phyloP scores from a whole-genome alignment of 2,113 vertebrate genomes.

The Mormoops blainvillei region DNA sequence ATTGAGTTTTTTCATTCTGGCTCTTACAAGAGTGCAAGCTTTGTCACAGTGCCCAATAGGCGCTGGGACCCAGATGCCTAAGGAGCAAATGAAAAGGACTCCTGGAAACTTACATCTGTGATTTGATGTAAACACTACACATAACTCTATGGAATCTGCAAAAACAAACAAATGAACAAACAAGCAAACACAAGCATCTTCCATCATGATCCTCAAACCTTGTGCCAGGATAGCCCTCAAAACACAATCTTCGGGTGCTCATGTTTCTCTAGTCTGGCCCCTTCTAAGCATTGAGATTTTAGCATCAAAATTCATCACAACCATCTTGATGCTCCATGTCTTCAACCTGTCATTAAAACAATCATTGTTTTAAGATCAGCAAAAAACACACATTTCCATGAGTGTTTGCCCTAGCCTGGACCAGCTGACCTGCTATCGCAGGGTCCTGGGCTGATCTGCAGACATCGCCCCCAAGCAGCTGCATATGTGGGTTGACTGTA shows the following conservation, averaged over 20 bases:
- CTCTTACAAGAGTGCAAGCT: neutral
- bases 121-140: neutral
- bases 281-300: neutral
- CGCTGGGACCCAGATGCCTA: neutral
- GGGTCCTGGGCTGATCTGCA: neutral
- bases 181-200: neutral
- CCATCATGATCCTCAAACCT: neutral
- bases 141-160: neutral
- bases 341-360: slow-evolving; percentile 20
- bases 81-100: neutral
- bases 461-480: neutral
- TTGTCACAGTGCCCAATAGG: neutral
- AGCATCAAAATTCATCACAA: neutral
- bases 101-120: neutral
- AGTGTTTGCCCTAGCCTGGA: neutral
- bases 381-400: neutral
- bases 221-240: no score
- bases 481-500: neutral
- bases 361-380: neutral
- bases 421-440: neutral
- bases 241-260: no score
- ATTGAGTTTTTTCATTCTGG: neutral
- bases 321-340: neutral
- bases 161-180: neutral
- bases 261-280: neutral